Evolutionary conservation across 92 coral and sea anemone genomes (phyloP).

Genomic region (Parazoanthus swiftii): DNA sequence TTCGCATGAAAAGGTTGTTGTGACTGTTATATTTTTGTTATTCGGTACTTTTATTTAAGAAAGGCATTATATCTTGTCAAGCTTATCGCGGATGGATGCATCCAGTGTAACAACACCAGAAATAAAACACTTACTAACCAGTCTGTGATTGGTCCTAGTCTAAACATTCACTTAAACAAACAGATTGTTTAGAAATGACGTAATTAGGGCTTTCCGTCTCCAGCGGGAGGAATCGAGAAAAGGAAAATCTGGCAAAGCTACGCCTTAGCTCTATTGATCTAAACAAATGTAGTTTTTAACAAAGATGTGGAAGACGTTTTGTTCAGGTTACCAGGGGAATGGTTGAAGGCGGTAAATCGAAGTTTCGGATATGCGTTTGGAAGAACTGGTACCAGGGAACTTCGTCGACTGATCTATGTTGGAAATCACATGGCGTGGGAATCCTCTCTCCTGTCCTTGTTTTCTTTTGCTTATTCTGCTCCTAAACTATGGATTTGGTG

Average conservation of each 20-base stretch:
- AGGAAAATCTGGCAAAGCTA: not conserved
- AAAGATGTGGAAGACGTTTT: not conserved
- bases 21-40: too few species aligned
- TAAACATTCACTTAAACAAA: not conserved
- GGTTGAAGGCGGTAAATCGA: not conserved
- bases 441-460: not conserved
- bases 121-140: not conserved
- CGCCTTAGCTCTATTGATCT: not conserved
- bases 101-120: constrained; percentile 16
- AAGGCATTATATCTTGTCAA: not conserved
- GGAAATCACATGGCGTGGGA: constrained; percentile 33
- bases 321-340: not conserved
- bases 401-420: constrained; percentile 45
- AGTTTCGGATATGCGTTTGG: constrained; percentile 34
- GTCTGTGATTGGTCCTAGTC: constrained; percentile 21
- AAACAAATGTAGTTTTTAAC: not conserved
- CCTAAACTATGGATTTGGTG: constrained; percentile 18
- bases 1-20: not conserved
- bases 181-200: constrained; percentile 33
- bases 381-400: constrained; percentile 45
- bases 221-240: constrained; percentile 6
- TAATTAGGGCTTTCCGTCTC: not conserved
- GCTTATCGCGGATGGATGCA: not conserved
- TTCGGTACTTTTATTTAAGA: not conserved
- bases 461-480: constrained; percentile 24